Conservation (phyloP, 2,113 vertebrate genomes). For the Epinephelus moara region DNA sequence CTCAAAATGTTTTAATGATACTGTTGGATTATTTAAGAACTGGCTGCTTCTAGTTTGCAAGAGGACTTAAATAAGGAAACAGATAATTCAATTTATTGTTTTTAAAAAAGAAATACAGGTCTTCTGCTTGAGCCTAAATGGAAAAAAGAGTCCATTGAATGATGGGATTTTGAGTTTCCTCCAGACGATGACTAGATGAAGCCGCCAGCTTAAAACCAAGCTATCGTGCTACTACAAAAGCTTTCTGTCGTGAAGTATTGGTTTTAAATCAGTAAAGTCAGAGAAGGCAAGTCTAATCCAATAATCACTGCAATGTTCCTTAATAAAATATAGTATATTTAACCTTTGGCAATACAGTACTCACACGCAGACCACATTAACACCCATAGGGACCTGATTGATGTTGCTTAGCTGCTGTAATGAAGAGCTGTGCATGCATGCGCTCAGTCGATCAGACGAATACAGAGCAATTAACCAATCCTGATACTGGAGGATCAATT, state of each 20-base stretch:
- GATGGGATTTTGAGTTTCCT: constrained; percentile 20
- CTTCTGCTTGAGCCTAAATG: not conserved
- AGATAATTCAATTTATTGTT: constrained; percentile 4
- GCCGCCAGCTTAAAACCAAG: constrained; percentile 20
- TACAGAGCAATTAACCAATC: constrained; percentile 7
- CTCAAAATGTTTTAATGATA: constrained; percentile 22
- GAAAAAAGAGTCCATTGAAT: constrained; percentile 1
- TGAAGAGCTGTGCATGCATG: constrained; percentile 69
- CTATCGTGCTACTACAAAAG: not conserved
- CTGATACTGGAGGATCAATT: constrained; percentile 26
- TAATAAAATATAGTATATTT: constrained; percentile 42
- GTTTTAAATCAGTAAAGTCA: constrained; percentile 15
- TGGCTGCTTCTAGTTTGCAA: constrained; percentile 22
- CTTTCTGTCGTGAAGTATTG: constrained; percentile 8
- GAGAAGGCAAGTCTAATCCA: constrained; percentile 21
- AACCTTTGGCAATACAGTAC: constrained; percentile 63
- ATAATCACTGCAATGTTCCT: constrained; percentile 8
- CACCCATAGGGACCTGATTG: constrained; percentile 54
- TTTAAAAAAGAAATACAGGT: not conserved
- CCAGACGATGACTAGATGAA: not conserved
- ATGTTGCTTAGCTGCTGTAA: constrained; percentile 57
- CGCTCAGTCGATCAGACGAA: constrained; percentile 40
- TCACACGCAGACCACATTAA: constrained; percentile 51
- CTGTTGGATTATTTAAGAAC: constrained; percentile 1
- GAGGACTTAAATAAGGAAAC: constrained; percentile 6